Conservation (phyloP, 1,140 invertebrate species). For the roundworm (Caenorhabditis elegans) region DNA sequence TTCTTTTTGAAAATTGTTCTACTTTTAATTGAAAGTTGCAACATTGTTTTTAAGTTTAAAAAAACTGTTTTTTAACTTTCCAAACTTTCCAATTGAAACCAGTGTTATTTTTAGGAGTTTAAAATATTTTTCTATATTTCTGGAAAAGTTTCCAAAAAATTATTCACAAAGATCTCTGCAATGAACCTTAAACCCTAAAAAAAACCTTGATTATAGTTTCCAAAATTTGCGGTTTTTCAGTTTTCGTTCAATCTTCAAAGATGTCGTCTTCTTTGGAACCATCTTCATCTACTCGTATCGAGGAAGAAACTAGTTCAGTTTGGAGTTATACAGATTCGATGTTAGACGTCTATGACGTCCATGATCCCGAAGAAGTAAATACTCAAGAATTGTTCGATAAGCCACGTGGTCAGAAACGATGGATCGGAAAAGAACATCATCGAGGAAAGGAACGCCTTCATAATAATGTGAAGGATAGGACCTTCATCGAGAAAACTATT, state of each 20-base stretch:
- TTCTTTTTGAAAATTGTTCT: too few species aligned
- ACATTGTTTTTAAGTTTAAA: too few species aligned
- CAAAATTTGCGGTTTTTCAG: not conserved
- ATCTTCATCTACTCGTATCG: not conserved
- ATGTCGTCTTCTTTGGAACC: not conserved
- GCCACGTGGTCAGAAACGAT: conserved; percentile 11
- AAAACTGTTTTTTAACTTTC: not conserved
- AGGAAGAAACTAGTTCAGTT: not conserved
- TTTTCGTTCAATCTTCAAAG: not conserved
- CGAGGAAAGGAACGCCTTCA: conserved; percentile 14
- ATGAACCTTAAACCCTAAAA: too few species aligned
- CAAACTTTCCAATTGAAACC: too few species aligned
- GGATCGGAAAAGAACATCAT: conserved; percentile 8
- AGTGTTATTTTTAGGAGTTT: too few species aligned
- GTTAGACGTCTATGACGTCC: not conserved
- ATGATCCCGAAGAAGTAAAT: not conserved
- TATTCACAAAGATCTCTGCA: too few species aligned
- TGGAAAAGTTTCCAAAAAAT: too few species aligned
- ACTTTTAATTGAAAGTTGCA: too few species aligned
- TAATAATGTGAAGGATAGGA: conserved; percentile 2
- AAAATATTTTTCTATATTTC: too few species aligned
- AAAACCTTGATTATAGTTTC: too few species aligned
- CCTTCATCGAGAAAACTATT: not conserved
- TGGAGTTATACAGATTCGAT: not conserved
- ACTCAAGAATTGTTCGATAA: not conserved